These are phyloP conservation scores for Silvanus unidentatus DNA, from an alignment of 2,888 invertebrate species.

Conservation along the genomic window DNA sequence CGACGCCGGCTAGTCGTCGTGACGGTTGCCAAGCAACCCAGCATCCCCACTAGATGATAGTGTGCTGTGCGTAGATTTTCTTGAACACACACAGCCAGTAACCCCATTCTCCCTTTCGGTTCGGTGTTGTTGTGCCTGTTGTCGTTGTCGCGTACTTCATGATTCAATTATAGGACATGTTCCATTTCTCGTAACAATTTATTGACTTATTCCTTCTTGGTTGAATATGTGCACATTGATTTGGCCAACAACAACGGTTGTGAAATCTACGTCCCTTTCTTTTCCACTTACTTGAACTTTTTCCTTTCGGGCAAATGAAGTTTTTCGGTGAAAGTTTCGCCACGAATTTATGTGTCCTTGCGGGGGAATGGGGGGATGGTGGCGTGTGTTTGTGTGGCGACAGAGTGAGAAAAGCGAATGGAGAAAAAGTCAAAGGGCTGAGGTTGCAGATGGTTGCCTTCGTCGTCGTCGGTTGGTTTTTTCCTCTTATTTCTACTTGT, in stretches of 20 bases:
- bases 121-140: conserved; percentile 11
- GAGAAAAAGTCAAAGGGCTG: no score
- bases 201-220: conserved; percentile 40
- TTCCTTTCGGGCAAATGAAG: no score
- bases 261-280: no score
- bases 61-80: conserved; percentile 17
- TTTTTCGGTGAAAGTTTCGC: not conserved
- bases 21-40: conserved; percentile 43
- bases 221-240: not conserved
- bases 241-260: no score
- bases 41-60: conserved; percentile 36
- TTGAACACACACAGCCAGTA: conserved; percentile 13
- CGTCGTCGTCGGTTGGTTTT: no score
- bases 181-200: conserved; percentile 39
- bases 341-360: not conserved
- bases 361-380: no score
- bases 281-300: no score
- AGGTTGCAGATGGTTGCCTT: no score
- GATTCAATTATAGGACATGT: conserved; percentile 47
- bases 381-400: no score
- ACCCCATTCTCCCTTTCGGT: conserved; percentile 29
- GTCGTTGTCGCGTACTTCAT: conserved; percentile 23
- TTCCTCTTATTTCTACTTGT: no score
- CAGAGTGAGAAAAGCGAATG: no score
- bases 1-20: conserved; percentile 40